Conservation (phyloP, 2,888 invertebrate genomes). For the Lasioglossum marginatum region DNA sequence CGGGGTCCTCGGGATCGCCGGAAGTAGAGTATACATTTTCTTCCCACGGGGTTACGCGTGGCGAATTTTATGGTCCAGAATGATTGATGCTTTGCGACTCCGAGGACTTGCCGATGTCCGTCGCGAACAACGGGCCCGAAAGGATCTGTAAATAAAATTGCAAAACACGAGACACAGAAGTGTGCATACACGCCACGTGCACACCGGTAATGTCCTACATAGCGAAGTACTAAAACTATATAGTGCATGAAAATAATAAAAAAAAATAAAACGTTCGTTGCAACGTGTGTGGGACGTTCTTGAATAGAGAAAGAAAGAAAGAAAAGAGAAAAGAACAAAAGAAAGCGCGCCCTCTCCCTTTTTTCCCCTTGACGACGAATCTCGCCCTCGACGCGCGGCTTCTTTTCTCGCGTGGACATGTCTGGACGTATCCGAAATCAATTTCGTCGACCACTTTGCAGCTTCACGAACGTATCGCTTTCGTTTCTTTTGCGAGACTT, state of each 20-base stretch:
- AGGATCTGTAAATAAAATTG: conserved; percentile 67
- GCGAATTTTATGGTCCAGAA: conserved; percentile 1
- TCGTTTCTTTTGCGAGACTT: neutral
- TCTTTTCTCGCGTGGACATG: conserved; percentile 40
- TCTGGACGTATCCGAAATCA: conserved; percentile 4
- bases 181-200: conserved; percentile 73
- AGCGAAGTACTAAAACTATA: conserved; percentile 72
- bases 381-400: conserved; percentile 63
- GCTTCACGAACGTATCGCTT: neutral
- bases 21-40: conserved; percentile 17
- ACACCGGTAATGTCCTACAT: conserved; percentile 74
- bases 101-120: conserved; percentile 49
- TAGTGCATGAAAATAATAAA: conserved; percentile 71
- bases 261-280: conserved; percentile 55
- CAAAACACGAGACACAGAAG: conserved; percentile 46
- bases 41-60: neutral
- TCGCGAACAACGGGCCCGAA: conserved; percentile 41
- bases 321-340: neutral
- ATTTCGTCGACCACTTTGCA: neutral
- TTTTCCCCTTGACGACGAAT: conserved; percentile 65
- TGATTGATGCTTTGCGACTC: conserved; percentile 41
- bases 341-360: conserved; percentile 57
- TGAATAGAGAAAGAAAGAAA: neutral
- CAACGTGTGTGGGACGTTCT: conserved; percentile 59
- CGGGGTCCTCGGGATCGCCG: conserved; percentile 56